Conservation (phyloP, 2,113 vertebrate genomes). For the Calcarius ornatus region DNA sequence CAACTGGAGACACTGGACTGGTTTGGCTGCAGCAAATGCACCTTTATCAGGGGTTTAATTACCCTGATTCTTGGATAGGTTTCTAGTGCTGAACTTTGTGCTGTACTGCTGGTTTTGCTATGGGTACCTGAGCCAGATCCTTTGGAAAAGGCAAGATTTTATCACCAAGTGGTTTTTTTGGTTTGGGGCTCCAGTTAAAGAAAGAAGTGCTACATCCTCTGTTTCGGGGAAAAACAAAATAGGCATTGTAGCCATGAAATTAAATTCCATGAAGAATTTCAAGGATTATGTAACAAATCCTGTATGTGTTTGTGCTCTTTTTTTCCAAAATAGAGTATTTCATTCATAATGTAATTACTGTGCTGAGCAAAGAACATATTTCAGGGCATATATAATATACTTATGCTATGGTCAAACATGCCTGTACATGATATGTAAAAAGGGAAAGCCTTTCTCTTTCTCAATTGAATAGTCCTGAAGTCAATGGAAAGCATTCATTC, state of each 20-base stretch:
- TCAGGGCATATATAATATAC: neutral
- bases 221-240: accelerated
- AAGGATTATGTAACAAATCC: neutral
- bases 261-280: neutral
- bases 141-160: neutral
- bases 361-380: neutral
- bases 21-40: neutral
- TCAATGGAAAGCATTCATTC: neutral
- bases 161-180: neutral
- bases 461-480: neutral
- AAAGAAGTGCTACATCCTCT: neutral
- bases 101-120: neutral
- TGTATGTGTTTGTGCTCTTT: neutral
- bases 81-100: neutral
- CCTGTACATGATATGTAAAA: neutral
- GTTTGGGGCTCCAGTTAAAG: neutral
- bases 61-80: neutral
- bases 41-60: neutral
- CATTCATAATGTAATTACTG: neutral
- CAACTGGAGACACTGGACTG: neutral
- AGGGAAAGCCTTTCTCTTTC: neutral
- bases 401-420: neutral
- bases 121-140: neutral
- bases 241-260: neutral
- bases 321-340: neutral